Conservation (phyloP, 2,888 invertebrate species). For the Julus scandinavius region DNA sequence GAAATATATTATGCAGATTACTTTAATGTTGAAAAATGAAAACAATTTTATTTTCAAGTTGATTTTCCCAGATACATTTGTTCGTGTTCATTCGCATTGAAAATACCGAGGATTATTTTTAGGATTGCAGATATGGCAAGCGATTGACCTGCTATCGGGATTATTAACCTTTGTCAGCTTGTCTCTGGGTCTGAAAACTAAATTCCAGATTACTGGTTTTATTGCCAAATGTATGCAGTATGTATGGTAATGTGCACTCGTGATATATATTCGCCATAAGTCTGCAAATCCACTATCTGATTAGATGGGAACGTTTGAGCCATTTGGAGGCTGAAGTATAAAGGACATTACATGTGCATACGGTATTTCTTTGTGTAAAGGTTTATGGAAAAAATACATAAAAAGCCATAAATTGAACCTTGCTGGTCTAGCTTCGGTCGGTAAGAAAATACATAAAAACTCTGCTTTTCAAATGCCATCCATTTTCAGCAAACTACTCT, state of each 20-base stretch:
- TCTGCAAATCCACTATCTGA: too few species aligned
- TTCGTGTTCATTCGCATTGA: neutral
- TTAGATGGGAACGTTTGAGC: too few species aligned
- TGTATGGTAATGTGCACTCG: too few species aligned
- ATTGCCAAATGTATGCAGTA: neutral
- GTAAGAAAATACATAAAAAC: neutral
- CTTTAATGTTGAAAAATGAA: too few species aligned
- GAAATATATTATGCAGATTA: too few species aligned
- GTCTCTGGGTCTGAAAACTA: neutral
- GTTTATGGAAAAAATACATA: neutral
- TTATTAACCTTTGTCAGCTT: neutral
- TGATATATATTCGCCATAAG: too few species aligned
- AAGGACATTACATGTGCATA: neutral
- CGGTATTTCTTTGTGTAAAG: neutral
- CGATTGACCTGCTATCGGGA: conserved; percentile 18
- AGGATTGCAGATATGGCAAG: neutral
- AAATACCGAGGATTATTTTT: neutral
- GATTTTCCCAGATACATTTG: neutral
- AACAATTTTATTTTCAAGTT: too few species aligned
- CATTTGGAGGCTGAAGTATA: neutral
- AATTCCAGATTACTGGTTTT: neutral
- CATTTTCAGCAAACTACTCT: neutral
- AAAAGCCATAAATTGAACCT: too few species aligned
- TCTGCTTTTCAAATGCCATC: neutral
- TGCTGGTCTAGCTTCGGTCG: too few species aligned